phyloP scores from a whole-genome alignment of 2,797 vertebrate genomes.

The Characodon lateralis region DNA sequence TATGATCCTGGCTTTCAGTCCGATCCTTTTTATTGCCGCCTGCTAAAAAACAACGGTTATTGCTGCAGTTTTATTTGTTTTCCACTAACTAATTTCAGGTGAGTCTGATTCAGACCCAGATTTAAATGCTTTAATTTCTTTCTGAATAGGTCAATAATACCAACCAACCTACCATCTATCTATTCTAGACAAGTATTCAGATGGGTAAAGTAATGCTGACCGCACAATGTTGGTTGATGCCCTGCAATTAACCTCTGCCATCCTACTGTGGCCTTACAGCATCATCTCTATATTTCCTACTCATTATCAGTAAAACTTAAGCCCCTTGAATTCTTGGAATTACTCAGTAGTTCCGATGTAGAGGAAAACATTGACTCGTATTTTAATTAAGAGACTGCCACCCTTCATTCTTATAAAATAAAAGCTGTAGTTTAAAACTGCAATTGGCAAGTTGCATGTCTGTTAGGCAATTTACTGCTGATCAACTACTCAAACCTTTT shows the following conservation, averaged over 20 bases:
- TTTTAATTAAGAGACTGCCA: background rate
- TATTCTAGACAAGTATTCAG: background rate
- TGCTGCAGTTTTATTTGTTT: conserved; percentile 2
- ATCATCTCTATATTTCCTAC: background rate
- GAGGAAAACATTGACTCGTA: too few species aligned
- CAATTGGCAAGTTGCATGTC: background rate
- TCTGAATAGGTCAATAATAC: background rate
- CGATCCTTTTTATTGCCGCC: background rate
- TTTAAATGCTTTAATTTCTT: background rate
- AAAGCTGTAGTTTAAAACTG: background rate
- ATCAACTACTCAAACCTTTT: background rate
- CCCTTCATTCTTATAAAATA: background rate
- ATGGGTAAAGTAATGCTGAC: background rate
- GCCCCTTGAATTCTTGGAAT: background rate
- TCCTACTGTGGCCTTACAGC: background rate
- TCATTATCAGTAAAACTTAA: background rate
- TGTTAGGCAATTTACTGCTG: background rate
- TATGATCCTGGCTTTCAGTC: background rate
- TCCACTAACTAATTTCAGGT: conserved; percentile 2
- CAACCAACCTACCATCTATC: background rate
- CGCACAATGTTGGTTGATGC: background rate
- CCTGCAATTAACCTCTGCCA: background rate
- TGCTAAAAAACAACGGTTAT: background rate
- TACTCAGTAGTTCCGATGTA: too few species aligned
- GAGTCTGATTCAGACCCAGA: background rate